Base-by-base conservation (phyloP, 1,140 invertebrate genomes). In the Zaprionus ghesquierei region DNA sequence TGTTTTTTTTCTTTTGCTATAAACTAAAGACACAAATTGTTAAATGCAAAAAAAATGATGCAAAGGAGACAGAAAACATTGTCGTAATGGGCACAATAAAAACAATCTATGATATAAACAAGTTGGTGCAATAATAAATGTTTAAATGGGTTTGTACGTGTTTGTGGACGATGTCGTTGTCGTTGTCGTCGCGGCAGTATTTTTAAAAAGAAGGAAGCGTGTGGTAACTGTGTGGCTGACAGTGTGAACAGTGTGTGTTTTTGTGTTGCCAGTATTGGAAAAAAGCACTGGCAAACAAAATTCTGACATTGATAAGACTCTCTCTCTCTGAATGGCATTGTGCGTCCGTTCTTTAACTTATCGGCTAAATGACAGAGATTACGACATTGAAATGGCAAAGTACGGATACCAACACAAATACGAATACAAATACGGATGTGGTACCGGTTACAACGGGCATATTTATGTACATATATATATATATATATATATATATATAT, bases 21-120 rank as follows among this genome's bases (percentile, higher is more conserved):
- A n/a, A 77, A 81, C 53, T 73, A 82, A 72, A 66, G 58, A 63
- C 65, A 55, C 27, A 76, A 56, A 63, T 25, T 58, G 46, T 59
- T 15, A 41, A 62, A 46, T 46, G 46, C 41, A 20, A 54, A 46
- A 38, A 58, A 58, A 51, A 10, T 13, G 13, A 54, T 25, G 25
- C 23, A 27, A 51, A 29, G 23, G 27, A 29, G 2, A 44, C 31
- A 25, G 41, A 25, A 60, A 27, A 71, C 33, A 35, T 20, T 55
- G 31, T 38, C 23, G 18, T 35, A 61, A 61, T 50, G 56, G 44
- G n/a, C 58, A 75, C 0, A 65, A 49, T 5, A 46, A n/a, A 44
- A 44, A 65, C 35, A 20, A 41, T 44, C 20, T 60, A 73, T 70
- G 54, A 58, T 61, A 69, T 51, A 13, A 35, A 18, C 41, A 46